Evolutionary conservation across 2,797 vertebrate genomes (phyloP), one percentile per base, ranked within the genome.

Genomic region (Adrianichthys oophorus): DNA sequence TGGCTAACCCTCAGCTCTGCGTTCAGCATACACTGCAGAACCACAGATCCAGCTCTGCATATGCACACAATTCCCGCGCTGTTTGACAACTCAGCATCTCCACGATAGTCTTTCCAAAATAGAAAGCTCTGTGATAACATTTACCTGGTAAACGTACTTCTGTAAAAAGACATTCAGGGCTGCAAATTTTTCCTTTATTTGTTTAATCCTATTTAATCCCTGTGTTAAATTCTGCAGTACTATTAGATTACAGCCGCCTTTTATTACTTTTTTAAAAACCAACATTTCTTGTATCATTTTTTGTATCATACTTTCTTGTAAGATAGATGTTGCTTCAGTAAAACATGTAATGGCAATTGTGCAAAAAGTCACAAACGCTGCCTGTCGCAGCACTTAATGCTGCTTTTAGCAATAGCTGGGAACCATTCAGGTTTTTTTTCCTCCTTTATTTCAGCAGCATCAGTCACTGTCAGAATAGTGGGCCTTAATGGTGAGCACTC

Each of bases 1-100:
- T 96, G 94, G 94, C 94, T 85, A 72, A 73, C 54, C 76, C 74
- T 93, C 93, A 91, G 86, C 78, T 82, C 72, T 63, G 56, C 24
- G 17, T 18, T 52, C 8, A 48, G 48, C 45, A 57, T 47, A 64
- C 51, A 52, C 56, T 37, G 63, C 56, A 64, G 58, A 68, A n/a
- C 41, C 40, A 53, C 16, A 40, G 46, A 41, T 45, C 54, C 16
- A 40, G 46, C 44, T 45, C 52, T 4, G 49, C 48, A 56, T 43
- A 37, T 37, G n/a, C 46, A 59, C 21, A 37, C 43, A 23, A 23
- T 49, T 18, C 59, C 48, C 8, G 41, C 29, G 14, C 23, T 54
- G 26, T 49, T 16, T 55, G 46, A 56, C 42, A 21, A 56, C 54
- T 72, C 56, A 64, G 63, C 53, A 59, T 40, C 62, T 45, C 46